These are phyloP conservation scores for Morpho deidamia DNA, from an alignment of 2,888 invertebrate species.

Conservation along the genomic window DNA sequence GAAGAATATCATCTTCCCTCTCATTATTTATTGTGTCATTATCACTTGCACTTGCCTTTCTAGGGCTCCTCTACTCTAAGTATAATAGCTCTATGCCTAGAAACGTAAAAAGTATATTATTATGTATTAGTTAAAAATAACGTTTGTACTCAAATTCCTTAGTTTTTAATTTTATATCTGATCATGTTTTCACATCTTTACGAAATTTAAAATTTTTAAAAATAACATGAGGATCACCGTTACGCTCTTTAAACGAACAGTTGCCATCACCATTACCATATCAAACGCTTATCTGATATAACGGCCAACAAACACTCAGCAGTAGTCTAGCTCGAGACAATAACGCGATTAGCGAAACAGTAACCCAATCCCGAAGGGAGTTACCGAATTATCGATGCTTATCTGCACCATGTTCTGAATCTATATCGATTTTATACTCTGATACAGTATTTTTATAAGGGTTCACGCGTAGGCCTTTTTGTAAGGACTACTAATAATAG, in stretches of 20 bases:
- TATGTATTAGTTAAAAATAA: too few species aligned
- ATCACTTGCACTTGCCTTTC: too few species aligned
- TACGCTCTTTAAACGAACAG: slow-evolving; percentile 65
- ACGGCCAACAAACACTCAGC: slow-evolving; percentile 44
- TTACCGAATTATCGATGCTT: slow-evolving; percentile 32
- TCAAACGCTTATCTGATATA: slow-evolving; percentile 70
- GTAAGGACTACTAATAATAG: too few species aligned
- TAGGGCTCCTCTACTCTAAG: too few species aligned
- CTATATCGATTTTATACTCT: background rate
- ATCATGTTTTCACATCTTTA: too few species aligned
- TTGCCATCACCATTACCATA: slow-evolving; percentile 68
- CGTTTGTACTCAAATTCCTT: too few species aligned
- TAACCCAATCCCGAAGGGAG: slow-evolving; percentile 48
- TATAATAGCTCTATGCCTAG: too few species aligned
- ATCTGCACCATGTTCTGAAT: slow-evolving; percentile 24
- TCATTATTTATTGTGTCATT: too few species aligned
- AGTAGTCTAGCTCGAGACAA: slow-evolving; percentile 48
- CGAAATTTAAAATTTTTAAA: too few species aligned
- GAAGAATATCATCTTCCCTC: too few species aligned
- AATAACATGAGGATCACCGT: slow-evolving; percentile 28
- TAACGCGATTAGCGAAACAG: slow-evolving; percentile 62
- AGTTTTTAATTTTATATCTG: too few species aligned
- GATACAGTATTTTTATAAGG: background rate
- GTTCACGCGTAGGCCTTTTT: background rate
- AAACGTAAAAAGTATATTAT: too few species aligned